Evolutionary conservation across 2,888 invertebrate genomes (phyloP).

Genomic region (Mesorhabditis spiculigera): DNA sequence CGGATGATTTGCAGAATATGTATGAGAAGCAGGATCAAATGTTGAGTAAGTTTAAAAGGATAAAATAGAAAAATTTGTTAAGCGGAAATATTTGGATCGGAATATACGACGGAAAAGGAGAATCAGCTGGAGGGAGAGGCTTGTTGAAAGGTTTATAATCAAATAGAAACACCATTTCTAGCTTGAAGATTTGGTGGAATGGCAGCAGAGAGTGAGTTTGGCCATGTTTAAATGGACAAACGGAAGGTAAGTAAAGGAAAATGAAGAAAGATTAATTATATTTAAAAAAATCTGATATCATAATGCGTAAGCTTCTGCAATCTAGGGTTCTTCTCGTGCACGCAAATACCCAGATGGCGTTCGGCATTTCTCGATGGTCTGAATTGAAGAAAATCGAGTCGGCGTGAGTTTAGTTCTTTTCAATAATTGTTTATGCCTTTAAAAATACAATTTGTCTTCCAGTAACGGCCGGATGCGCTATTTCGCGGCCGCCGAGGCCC

Average conservation of each 20-base stretch:
- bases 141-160: background rate
- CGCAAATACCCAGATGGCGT: constrained; percentile 63
- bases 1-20: constrained; percentile 60
- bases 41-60: constrained; percentile 55
- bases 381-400: constrained; percentile 59
- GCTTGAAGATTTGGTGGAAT: constrained; percentile 62
- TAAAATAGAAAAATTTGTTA: constrained; percentile 1
- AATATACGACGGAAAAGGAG: constrained; percentile 64
- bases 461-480: constrained; percentile 61
- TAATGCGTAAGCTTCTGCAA: background rate
- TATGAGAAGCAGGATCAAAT: constrained; percentile 63
- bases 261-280: too few relatives aligned
- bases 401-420: constrained; percentile 41
- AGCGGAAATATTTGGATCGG: constrained; percentile 62
- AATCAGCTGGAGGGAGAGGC: constrained; percentile 62
- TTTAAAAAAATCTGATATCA: too few relatives aligned
- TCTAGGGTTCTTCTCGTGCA: constrained; percentile 61
- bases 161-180: constrained; percentile 9
- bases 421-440: too few relatives aligned
- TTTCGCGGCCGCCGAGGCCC: constrained; percentile 63
- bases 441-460: constrained; percentile 12
- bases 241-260: constrained; percentile 26
- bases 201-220: constrained; percentile 62
- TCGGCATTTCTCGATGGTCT: constrained; percentile 63
- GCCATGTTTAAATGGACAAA: constrained; percentile 63